Evolutionary conservation across 2,888 invertebrate species (phyloP).

Genomic region (Eudemis profundana): DNA sequence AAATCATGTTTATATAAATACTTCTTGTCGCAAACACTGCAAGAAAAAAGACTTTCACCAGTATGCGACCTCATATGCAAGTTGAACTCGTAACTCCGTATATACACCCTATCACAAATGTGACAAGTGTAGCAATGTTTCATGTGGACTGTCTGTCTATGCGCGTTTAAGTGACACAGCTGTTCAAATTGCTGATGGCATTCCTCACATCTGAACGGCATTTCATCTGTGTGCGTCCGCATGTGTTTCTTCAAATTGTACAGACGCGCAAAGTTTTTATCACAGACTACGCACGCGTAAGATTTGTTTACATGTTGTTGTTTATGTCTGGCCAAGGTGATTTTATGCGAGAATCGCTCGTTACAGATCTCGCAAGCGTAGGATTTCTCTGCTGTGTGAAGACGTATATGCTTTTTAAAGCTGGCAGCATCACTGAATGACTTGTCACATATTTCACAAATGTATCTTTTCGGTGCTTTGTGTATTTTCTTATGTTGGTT

Average conservation of each 20-base stretch:
- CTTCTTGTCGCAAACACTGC: not conserved
- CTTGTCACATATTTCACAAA: constrained; percentile 16
- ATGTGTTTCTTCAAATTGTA: not conserved
- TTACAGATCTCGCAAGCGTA: not conserved
- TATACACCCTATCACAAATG: not conserved
- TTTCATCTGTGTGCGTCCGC: not conserved
- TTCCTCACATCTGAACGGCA: not conserved
- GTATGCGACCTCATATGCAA: not conserved
- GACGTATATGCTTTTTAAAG: not conserved
- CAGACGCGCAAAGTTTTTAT: not conserved
- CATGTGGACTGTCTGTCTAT: not conserved
- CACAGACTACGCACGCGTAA: not conserved
- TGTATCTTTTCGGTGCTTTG: not conserved
- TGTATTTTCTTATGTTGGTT: not conserved
- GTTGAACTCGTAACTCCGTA: not conserved
- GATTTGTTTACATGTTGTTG: not conserved
- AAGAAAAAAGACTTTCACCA: not conserved
- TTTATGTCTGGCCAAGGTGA: not conserved
- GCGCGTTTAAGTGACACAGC: not conserved
- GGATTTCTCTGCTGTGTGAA: not conserved
- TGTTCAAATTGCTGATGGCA: not conserved
- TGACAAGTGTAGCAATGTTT: not conserved
- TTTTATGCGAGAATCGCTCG: not conserved
- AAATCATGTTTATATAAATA: constrained; percentile 8
- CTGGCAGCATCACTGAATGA: not conserved